These are phyloP conservation scores for Acrocephalus scirpaceus DNA, from an alignment of 2,797 vertebrate genomes.

Conservation along the genomic window DNA sequence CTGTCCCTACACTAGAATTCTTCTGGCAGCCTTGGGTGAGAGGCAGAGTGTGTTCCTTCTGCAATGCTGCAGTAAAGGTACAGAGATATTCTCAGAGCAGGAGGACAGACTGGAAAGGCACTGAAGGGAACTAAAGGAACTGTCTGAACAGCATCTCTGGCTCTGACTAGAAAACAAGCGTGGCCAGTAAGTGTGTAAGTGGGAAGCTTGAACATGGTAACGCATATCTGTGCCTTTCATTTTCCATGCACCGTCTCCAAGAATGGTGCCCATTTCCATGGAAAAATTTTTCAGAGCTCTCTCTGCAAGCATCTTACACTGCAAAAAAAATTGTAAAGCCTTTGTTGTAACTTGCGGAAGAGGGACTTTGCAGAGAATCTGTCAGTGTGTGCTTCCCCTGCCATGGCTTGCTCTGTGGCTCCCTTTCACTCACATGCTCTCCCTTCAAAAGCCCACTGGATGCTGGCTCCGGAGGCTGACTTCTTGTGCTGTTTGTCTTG, in stretches of 20 bases:
- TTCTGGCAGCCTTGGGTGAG: not conserved
- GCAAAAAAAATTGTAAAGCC: not conserved
- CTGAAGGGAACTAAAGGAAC: not conserved
- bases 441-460: not conserved
- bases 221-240: not conserved
- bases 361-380: not conserved
- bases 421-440: not conserved
- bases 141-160: not conserved
- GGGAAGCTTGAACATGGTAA: not conserved
- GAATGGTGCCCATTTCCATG: not conserved
- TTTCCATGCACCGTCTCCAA: not conserved
- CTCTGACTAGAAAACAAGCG: not conserved
- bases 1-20: not conserved
- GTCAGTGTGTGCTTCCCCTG: not conserved
- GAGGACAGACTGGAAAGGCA: not conserved
- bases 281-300: not conserved
- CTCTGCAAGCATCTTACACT: not conserved
- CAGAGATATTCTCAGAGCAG: not conserved
- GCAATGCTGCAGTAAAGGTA: not conserved
- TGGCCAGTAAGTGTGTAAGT: not conserved
- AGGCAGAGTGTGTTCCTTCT: not conserved
- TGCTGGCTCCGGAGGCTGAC: not conserved
- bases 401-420: not conserved
- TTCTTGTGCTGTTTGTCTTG: not conserved
- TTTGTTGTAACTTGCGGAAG: not conserved